phyloP scores from a whole-genome alignment of 2,113 vertebrate genomes.

The Dermatemys mawii region DNA sequence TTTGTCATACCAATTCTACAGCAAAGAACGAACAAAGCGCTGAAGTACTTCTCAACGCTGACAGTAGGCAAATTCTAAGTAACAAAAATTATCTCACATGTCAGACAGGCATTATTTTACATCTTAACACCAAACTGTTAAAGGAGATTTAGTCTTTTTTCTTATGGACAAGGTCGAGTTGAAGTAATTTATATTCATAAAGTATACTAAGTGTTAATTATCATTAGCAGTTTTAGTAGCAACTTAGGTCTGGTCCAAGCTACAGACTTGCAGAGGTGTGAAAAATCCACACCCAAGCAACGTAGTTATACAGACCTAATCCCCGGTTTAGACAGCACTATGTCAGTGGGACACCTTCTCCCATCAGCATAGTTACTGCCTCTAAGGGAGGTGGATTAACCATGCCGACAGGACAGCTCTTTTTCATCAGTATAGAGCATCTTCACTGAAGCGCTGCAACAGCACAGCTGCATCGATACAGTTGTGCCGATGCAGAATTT shows the following conservation, averaged over 20 bases:
- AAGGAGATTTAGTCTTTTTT: slow-evolving; percentile 12
- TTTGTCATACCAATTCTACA: neutral
- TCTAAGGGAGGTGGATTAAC: neutral
- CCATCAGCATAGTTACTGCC: neutral
- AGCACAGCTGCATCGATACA: too few relatives aligned
- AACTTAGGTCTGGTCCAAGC: slow-evolving; percentile 20
- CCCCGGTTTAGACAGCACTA: neutral
- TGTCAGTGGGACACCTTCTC: neutral
- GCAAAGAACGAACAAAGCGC: slow-evolving; percentile 11
- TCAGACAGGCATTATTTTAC: neutral
- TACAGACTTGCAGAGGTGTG: neutral
- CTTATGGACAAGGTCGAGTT: neutral
- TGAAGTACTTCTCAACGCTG: neutral
- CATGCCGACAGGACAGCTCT: neutral
- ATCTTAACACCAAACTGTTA: neutral
- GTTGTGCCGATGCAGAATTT: neutral
- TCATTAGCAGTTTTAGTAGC: slow-evolving; percentile 46
- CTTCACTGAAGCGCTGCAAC: neutral
- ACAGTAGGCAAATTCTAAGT: neutral
- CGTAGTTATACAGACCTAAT: neutral
- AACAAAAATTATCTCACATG: neutral
- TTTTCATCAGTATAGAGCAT: neutral
- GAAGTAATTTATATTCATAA: neutral
- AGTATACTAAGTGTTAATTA: neutral
- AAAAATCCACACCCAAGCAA: neutral